Evolutionary conservation across 2,113 vertebrate genomes (phyloP), one percentile per base, ranked within the genome.

Genomic region (Rhinoderma darwinii): DNA sequence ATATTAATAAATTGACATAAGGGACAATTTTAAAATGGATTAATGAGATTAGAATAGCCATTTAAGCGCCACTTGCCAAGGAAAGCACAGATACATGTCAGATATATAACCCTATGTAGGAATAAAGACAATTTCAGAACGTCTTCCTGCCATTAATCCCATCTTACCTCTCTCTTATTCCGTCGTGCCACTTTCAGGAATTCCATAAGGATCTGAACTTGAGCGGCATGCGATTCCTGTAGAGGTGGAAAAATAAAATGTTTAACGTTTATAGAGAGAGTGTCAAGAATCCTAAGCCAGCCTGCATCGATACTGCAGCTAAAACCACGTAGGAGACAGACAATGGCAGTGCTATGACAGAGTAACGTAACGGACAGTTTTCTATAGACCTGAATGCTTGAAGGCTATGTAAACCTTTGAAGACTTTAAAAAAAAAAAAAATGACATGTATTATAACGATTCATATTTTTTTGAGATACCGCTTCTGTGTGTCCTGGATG

Each of bases 161-260:
- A 88, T 88, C 78, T 92, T 94, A 99, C 98, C 97, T 99, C 98
- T 97, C 96, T 94, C 90, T 99, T 99, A 95, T 99, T 99, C 90
- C 97, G 96, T 89, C 97, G 95, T 85, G 98, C 98, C 93, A 99
- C 98, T 93, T 99, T 98, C n/a, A 99, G 96, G 88, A 99, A 99
- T 92, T 99, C 98, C 96, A 97, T 97, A 76, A 99, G 95, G 91
- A 99, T 99, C 90, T 99, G 98, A 89, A 98, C 91, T 22, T 99
- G 98, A 88, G 98, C 98, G 91, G 96, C 97, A 91, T 98, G 97
- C 18, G 97, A 99, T 91, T 99, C 98, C 98, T 99, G 88, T 4
- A 15, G 90, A 90, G n/a, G 93, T 35, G 92, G 89, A 51, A 91
- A 90, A 91, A 20, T 88, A 89, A 14, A 41, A 4, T n/a, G 14